phyloP scores from a whole-genome alignment of 1,140 invertebrate species.

The Calephelis virginiensis region DNA sequence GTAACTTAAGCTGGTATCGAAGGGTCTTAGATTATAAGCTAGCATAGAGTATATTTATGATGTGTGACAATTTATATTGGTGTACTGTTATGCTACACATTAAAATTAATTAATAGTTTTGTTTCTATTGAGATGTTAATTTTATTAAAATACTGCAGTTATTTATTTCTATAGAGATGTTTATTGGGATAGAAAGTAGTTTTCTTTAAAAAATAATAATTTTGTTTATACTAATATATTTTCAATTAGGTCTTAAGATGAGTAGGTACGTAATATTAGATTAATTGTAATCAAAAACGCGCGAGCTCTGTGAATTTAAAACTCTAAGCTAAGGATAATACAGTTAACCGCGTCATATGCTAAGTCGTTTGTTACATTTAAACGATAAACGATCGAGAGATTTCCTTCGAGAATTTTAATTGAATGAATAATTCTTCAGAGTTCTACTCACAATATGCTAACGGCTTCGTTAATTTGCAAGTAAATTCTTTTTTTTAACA shows the following conservation, averaged over 20 bases:
- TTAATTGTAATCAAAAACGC: not conserved
- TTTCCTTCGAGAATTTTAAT: slow-evolving; percentile 29
- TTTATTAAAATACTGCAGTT: too few species aligned
- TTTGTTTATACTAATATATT: too few species aligned
- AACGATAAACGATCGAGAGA: slow-evolving; percentile 29
- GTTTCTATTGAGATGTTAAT: too few species aligned
- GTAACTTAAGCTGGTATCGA: slow-evolving; percentile 10
- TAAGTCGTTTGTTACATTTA: slow-evolving; percentile 28
- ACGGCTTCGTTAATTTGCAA: not conserved
- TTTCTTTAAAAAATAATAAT: too few species aligned
- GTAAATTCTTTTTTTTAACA: too few species aligned
- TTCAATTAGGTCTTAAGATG: too few species aligned
- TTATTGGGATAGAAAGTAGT: too few species aligned
- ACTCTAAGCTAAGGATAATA: slow-evolving; percentile 7
- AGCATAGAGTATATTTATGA: not conserved
- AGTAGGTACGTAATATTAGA: too few species aligned
- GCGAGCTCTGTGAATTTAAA: not conserved
- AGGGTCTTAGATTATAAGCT: not conserved
- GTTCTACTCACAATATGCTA: slow-evolving; percentile 6
- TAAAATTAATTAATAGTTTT: too few species aligned
- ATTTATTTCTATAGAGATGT: too few species aligned
- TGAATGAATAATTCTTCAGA: slow-evolving; percentile 28
- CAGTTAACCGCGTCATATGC: slow-evolving; percentile 18
- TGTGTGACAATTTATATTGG: too few species aligned
- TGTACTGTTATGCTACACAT: not conserved